These are phyloP conservation scores for Adelognathus sp. DNA, from an alignment of 2,888 invertebrate species.

Conservation along the genomic window DNA sequence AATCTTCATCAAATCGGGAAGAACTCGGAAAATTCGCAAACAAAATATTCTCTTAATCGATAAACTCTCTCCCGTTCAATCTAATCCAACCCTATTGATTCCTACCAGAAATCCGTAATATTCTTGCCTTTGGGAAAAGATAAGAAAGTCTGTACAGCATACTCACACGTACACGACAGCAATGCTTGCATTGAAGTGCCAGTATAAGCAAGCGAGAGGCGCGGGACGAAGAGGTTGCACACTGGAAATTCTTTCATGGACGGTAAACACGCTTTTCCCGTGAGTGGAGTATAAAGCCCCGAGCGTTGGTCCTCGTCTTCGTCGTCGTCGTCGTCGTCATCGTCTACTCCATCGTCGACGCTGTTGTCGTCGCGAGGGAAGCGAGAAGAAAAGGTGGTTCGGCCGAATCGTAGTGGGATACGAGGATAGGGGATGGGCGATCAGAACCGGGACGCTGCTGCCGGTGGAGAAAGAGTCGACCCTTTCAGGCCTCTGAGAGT, in stretches of 20 bases:
- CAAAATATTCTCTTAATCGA: conserved; percentile 32
- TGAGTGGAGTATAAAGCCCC: conserved; percentile 42
- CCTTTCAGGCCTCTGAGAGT: conserved; percentile 40
- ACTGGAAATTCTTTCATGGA: conserved; percentile 42
- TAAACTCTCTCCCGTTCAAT: not conserved
- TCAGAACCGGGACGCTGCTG: conserved; percentile 27
- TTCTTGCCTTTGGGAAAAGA: conserved; percentile 22
- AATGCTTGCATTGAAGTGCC: not conserved
- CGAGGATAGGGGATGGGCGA: conserved; percentile 13
- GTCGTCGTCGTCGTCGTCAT: conserved; percentile 5
- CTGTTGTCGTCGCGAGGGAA: conserved; percentile 10
- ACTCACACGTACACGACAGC: not conserved
- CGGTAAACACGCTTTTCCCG: conserved; percentile 53
- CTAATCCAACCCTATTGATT: not conserved
- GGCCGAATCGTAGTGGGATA: conserved; percentile 25
- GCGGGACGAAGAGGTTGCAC: conserved; percentile 18
- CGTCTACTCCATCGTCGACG: conserved; percentile 3
- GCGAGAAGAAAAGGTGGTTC: conserved; percentile 15
- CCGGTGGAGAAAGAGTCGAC: conserved; percentile 37
- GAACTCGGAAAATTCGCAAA: conserved; percentile 6
- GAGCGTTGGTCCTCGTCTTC: conserved; percentile 28
- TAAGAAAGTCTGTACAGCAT: not conserved
- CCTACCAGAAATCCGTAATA: conserved; percentile 25
- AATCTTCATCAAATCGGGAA: not conserved
- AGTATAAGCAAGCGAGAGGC: not conserved